These are phyloP conservation scores for Brenthis ino DNA, from an alignment of 2,888 invertebrate genomes.

Conservation along the genomic window DNA sequence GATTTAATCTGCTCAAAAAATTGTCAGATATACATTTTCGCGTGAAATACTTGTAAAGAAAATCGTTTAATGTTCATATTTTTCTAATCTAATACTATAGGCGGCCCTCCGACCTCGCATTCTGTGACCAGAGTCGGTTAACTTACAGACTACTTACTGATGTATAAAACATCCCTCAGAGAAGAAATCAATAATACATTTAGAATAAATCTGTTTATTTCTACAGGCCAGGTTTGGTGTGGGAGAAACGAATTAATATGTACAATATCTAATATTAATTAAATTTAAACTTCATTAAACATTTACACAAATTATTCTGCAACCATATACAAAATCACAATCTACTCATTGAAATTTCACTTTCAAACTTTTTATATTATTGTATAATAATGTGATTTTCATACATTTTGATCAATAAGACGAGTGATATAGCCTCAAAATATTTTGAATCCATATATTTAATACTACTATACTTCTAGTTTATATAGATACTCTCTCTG, in stretches of 20 bases:
- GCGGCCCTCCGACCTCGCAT: conserved; percentile 72
- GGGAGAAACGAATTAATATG: conserved; percentile 5
- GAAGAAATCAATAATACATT: conserved; percentile 14
- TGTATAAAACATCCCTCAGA: neutral
- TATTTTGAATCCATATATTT: conserved; percentile 25
- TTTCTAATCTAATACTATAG: conserved; percentile 69
- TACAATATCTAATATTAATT: conserved; percentile 10
- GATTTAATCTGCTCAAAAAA: neutral
- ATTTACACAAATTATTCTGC: conserved; percentile 20
- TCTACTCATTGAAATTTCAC: neutral
- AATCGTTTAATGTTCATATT: conserved; percentile 42
- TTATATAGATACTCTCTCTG: no score
- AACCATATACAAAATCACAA: neutral
- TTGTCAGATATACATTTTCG: conserved; percentile 38
- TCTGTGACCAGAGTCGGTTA: conserved; percentile 65
- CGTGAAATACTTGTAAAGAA: conserved; percentile 42
- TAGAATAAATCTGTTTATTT: conserved; percentile 3
- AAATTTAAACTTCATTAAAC: conserved; percentile 18
- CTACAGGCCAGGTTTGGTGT: conserved; percentile 12
- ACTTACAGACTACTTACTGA: conserved; percentile 35
- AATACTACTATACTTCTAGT: no score
- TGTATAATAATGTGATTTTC: neutral
- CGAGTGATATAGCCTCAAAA: conserved; percentile 31
- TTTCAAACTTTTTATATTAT: neutral
- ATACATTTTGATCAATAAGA: neutral